Percentiles rank a stretch among this genome's conserved stretches.
Conservation (phyloP, 2,797 vertebrate genomes). For the Glossophaga mutica region DNA sequence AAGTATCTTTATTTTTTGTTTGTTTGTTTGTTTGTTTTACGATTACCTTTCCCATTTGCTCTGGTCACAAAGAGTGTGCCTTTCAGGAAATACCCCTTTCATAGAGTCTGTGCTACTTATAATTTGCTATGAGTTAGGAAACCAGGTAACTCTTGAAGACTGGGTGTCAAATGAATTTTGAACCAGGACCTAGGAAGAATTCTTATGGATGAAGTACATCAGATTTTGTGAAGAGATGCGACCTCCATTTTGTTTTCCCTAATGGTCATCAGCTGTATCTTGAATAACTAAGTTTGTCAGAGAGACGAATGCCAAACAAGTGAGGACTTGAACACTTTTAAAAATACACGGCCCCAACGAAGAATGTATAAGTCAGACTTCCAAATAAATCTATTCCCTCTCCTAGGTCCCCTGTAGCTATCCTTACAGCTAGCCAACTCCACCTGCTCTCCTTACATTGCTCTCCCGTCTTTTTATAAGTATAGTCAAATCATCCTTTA, state of each 20-base stretch:
- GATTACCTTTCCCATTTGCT: neutral
- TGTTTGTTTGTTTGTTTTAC: neutral
- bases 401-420: neutral
- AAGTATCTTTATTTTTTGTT: neutral
- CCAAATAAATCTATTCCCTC: neutral
- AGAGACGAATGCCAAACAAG: neutral
- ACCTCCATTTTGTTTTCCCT: neutral
- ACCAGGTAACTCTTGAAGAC: neutral
- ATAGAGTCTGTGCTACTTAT: neutral
- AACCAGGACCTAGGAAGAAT: neutral
- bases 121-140: neutral
- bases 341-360: neutral
- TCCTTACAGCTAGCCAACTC: neutral
- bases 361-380: neutral
- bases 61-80: neutral
- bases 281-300: neutral
- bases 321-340: neutral
- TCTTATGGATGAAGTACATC: neutral
- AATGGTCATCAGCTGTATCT: neutral
- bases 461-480: neutral
- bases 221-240: neutral
- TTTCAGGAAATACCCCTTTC: neutral
- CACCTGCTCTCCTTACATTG: constrained; percentile 46
- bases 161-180: neutral
- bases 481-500: constrained; percentile 66